Base-by-base conservation (phyloP, 2,797 vertebrate species). In the Helostoma temminkii region DNA sequence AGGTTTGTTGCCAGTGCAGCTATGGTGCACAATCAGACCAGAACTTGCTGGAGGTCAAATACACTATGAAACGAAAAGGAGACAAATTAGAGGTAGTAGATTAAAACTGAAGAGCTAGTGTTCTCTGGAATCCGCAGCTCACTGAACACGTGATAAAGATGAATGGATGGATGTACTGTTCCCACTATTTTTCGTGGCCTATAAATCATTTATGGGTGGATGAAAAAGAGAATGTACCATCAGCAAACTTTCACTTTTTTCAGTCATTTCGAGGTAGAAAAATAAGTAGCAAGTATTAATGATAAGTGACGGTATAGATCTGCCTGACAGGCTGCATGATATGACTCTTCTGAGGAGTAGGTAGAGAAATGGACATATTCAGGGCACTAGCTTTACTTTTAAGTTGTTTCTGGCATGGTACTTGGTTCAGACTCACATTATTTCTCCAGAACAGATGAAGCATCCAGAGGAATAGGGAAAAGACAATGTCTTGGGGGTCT, bases 1-100 rank as follows among this genome's bases (percentile, higher is more conserved):
- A 91, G 76, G 67, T 91, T 87, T 85, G 48, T 55, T 76, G 80
- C 72, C 55, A 9, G 63, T 81, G 85, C 83, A 82, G 85, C 74
- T 76, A 75, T 24, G n/a, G 34, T 18, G n/a, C 58, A 67, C 65
- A 64, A 62, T 75, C 71, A 60, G 28, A 76, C 47, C 71, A 41
- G 66, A 43, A 79, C 52, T 66, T 65, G 61, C 76, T 60, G 74
- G 36, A 62, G 71, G 81, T 78, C 68, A 80, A 34, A 78, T 4
- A 21, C 15, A 55, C 42, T 21, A 30, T 37, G 36, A 48, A 61
- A 28, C 8, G 19, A 65, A 52, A 36, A 5, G 12, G 54, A 78
- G 66, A 72, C 68, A 66, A 54, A 76, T 39, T 68, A 32, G 61
- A 64, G 28, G 54, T 2, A 55, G 39, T 54, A 67, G 55, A 61